Conservation (phyloP, 2,888 invertebrate species). For the Agonopterix alstromeriana region DNA sequence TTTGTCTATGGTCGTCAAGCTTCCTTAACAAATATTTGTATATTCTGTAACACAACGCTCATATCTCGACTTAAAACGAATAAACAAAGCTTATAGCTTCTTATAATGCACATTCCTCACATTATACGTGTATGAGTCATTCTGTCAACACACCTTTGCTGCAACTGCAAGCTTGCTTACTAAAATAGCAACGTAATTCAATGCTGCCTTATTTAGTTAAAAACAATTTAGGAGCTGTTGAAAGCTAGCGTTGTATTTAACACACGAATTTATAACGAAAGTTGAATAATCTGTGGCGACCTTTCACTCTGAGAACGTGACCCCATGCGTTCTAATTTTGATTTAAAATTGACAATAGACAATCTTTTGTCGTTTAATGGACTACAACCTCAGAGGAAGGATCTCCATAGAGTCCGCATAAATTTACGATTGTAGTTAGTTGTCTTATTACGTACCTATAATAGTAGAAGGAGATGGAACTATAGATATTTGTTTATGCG, state of each 20-base stretch:
- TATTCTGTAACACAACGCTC: no score
- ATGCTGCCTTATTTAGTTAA: neutral
- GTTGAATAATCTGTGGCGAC: neutral
- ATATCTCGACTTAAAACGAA: no score
- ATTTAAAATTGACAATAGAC: no score
- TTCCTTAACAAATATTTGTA: no score
- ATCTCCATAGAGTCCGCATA: no score
- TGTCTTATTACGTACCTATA: no score
- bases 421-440: no score
- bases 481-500: no score
- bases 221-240: neutral
- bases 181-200: neutral
- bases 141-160: slow-evolving; percentile 1
- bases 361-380: no score
- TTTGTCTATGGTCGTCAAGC: no score
- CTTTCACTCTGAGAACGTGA: slow-evolving; percentile 2
- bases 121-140: slow-evolving; percentile 3
- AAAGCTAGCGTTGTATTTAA: neutral
- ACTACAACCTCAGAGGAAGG: no score
- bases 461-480: no score
- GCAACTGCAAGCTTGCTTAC: neutral
- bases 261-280: neutral
- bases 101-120: slow-evolving; percentile 4
- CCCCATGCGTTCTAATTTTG: neutral
- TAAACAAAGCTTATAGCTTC: neutral